Conservation (phyloP, 2,797 vertebrate genomes). For the Gymnoscopelus microlampas region DNA sequence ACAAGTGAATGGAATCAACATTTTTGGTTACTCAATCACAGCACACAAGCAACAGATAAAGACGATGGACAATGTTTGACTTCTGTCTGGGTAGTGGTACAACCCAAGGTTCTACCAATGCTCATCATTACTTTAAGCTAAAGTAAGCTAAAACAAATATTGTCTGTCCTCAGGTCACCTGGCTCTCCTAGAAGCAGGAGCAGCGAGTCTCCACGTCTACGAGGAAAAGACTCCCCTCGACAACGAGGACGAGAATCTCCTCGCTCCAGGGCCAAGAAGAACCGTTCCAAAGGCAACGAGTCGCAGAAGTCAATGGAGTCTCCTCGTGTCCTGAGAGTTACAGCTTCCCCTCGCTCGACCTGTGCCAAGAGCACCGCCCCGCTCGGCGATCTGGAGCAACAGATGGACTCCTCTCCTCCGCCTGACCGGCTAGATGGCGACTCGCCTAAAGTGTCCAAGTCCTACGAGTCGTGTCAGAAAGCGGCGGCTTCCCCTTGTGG, state of each 20-base stretch:
- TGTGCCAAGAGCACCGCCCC: constrained; percentile 4
- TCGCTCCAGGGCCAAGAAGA: constrained; percentile 73
- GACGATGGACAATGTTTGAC: no score
- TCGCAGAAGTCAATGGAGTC: constrained; percentile 64
- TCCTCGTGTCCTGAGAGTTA: constrained; percentile 59
- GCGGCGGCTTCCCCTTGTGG: no score
- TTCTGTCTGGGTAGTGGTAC: no score
- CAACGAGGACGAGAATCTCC: constrained; percentile 72
- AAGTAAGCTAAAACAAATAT: background rate
- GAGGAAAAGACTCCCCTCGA: constrained; percentile 69
- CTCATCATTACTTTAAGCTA: no score
- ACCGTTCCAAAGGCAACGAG: constrained; percentile 57
- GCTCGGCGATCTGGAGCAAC: no score
- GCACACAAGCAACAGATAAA: no score
- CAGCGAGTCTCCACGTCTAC: constrained; percentile 70
- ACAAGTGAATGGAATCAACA: no score
- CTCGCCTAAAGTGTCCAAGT: constrained; percentile 27
- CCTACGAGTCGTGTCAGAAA: background rate
- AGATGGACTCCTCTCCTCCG: no score
- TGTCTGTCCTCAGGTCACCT: constrained; percentile 54
- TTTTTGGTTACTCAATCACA: no score
- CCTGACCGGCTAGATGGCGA: background rate
- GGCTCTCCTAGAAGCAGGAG: constrained; percentile 73
- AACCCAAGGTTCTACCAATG: no score
- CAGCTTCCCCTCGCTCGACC: constrained; percentile 52